phyloP scores from a whole-genome alignment of 2,888 invertebrate genomes.

The Neria commutata region DNA sequence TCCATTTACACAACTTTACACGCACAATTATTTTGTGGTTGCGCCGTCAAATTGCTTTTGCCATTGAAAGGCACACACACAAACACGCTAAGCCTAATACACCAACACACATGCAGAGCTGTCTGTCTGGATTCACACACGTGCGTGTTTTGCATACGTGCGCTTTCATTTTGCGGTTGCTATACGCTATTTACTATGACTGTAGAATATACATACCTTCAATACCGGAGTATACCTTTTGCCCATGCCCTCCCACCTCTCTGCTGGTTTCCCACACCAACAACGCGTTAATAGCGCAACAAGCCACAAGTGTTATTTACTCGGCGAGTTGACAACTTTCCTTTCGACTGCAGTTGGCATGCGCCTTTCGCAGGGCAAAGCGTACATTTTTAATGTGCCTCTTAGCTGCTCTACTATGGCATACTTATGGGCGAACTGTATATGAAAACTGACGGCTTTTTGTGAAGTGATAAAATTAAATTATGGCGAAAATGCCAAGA shows the following conservation, averaged over 20 bases:
- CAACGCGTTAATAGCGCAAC: not conserved
- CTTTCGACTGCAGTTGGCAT: too few species aligned
- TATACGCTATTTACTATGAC: conserved; percentile 20
- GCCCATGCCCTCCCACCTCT: conserved; percentile 24
- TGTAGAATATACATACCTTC: too few species aligned
- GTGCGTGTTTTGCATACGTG: too few species aligned
- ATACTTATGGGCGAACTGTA: not conserved
- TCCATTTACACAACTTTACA: not conserved
- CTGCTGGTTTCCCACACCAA: not conserved
- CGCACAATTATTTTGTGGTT: conserved; percentile 6
- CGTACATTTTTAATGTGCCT: not conserved
- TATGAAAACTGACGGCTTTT: not conserved
- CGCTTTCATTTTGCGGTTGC: conserved; percentile 23
- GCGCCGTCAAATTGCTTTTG: conserved; percentile 22
- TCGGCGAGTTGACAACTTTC: conserved; percentile 9
- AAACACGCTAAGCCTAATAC: conserved; percentile 1
- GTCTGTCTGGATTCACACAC: too few species aligned
- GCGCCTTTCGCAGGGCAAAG: too few species aligned
- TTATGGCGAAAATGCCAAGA: conserved; percentile 42
- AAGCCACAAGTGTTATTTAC: conserved; percentile 29
- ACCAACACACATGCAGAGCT: not conserved
- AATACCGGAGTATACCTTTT: conserved; percentile 15
- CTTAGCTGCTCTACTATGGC: not conserved
- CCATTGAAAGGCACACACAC: conserved; percentile 12
- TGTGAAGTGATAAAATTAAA: conserved; percentile 42